Base-by-base conservation (phyloP, 2,797 vertebrate species). In the Galagoides demidoff region DNA sequence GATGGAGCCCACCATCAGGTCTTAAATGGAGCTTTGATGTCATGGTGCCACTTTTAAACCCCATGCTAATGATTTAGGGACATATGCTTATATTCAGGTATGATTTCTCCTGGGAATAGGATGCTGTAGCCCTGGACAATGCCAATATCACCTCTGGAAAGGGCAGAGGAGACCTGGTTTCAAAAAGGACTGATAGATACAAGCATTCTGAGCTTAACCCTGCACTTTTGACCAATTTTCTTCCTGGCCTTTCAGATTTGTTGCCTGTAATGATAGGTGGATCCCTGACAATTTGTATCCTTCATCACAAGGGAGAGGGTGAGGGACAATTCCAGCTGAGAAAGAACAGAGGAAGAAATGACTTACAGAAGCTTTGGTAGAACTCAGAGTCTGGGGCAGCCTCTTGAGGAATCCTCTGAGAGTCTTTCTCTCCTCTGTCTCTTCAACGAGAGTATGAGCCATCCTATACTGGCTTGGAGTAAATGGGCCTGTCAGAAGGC, bases 361-460 rank as follows among this genome's bases (percentile, higher is more conserved):
- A 59, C 45, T 89, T 95, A 92, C 34, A 86, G 68, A 84, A 74
- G 39, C 57, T 34, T 90, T 85, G 79, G 45, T 71, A 84, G 92
- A 92, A 37, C 45, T 89, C 63, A 57, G 79, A 49, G 27, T 92
- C 31, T 78, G 14, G 23, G 68, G 74, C n/a, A 22, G 14, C 29
- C 14, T 55, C 63, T 37, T 55, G 57, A 64, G 61, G 63, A 88
- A 94, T 78, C 43, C 57, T 3, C 59, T 68, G 70, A 84, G 14
- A 2, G 4, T 61, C 64, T 84, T 1, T 11, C 39, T 74, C 9
- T 25, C 19, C 37, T 43, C 31, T 52, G 7, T 45, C n/a, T 39
- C 31, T 68, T 71, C 68, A 57, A 52, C 20, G 11, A 92, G 52
- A 23, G 11, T 79, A 7, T 2, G 2, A 92, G 73, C 22, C 85